Evolutionary conservation across 2,888 invertebrate species (phyloP), one percentile per base, ranked within the genome.

Genomic region (Spilarctia lutea): DNA sequence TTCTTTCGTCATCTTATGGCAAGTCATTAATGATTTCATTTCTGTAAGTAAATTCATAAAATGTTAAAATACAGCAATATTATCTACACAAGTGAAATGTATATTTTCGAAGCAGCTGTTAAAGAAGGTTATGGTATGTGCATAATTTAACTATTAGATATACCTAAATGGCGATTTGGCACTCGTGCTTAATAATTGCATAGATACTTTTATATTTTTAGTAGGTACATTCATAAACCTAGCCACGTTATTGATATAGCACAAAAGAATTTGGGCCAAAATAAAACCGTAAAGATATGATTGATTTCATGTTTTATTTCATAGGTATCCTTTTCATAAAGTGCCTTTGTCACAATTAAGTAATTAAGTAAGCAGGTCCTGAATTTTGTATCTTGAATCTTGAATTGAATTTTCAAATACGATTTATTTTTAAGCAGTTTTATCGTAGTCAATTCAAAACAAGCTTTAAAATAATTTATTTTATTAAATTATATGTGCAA

Each of bases 121-220:
- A 16, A 30, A 63, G 27, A 30, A 63, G 16, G 18, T 30, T 63
- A 30, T 18, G 30, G 18, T 27, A 30, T 30, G 16, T 30, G 20
- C 30, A 68, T 48, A 48, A 48, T 68, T 48, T 30, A 68, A 30
- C 45, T 48, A 48, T 20, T 10, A 56, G 52, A 56, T 24, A n/a
- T 56, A n/a, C n/a, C n/a, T n/a, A 48, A 68, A 68, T 33, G 20
- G 33, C 24, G 16, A 63, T 63, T 70, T 60, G 45, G 71, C 63
- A 45, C 42, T 65, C 63, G 71, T 71, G 42, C 71, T 71, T 71
- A 71, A 65, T 42, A 71, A 30, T 65, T 65, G 7, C 63, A 30
- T 65, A 63, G 11, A 63, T 45, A 10, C 13, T 48, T 71, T 65
- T 65, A 65, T 71, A 63, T 71, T 30, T 65, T 7, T 65, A 63